Evolutionary conservation across 2,888 invertebrate species (phyloP).

Genomic region (Scotopteryx bipunctaria): DNA sequence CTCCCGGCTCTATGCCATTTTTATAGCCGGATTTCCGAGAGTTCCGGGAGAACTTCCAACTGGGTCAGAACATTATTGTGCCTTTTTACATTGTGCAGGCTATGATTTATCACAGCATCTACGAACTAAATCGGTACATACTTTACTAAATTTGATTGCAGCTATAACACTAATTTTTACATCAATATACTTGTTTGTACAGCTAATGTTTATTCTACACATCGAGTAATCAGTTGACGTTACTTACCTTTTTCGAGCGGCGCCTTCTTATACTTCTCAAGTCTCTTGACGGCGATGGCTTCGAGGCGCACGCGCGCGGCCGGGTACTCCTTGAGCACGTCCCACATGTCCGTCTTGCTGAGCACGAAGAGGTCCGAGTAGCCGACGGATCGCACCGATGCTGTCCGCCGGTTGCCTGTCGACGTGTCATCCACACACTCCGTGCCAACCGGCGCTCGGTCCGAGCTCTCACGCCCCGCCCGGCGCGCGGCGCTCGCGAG

Average conservation of each 20-base stretch:
- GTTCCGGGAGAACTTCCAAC: conserved; percentile 21
- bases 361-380: conserved; percentile 99
- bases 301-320: conserved; percentile 97
- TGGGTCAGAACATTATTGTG: conserved; percentile 14
- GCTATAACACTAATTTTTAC: not conserved
- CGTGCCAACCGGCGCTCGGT: conserved; percentile 77
- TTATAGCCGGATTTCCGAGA: conserved; percentile 15
- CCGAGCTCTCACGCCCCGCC: conserved; percentile 29
- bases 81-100: conserved; percentile 8
- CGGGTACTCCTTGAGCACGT: conserved; percentile 97
- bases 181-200: not conserved
- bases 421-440: conserved; percentile 84
- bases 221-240: not conserved
- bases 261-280: conserved; percentile 98
- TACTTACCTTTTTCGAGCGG: conserved; percentile 96
- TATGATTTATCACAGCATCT: conserved; percentile 14
- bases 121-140: not conserved
- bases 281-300: conserved; percentile 97
- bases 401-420: conserved; percentile 98
- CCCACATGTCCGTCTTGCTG: conserved; percentile 99
- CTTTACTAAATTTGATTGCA: not conserved
- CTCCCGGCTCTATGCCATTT: conserved; percentile 18
- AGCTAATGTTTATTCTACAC: not conserved
- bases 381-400: conserved; percentile 98
- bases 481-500: conserved; percentile 1